Evolutionary conservation across 2,113 vertebrate genomes (phyloP).

Genomic region (Dipodomys spectabilis): DNA sequence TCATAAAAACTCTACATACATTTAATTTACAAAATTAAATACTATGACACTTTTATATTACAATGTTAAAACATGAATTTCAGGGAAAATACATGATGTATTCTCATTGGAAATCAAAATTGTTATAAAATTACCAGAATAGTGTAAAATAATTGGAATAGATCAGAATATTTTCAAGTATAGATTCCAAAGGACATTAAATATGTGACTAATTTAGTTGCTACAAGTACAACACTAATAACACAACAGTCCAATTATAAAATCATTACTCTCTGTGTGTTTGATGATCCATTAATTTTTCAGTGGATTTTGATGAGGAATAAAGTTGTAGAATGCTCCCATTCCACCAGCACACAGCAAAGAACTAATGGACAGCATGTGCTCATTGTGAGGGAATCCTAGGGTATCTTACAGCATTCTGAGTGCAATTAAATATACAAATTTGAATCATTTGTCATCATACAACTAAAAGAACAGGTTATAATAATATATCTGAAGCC

Average conservation of each 20-base stretch:
- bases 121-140: slow-evolving; percentile 1
- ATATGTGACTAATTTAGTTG: slow-evolving; percentile 38
- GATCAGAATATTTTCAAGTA: slow-evolving; percentile 58
- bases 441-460: background rate
- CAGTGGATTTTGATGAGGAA: slow-evolving; percentile 13
- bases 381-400: background rate
- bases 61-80: slow-evolving; percentile 57
- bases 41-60: background rate
- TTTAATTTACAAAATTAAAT: slow-evolving; percentile 59
- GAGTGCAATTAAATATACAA: slow-evolving; percentile 21
- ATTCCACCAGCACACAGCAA: background rate
- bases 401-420: background rate
- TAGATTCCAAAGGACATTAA: slow-evolving; percentile 49
- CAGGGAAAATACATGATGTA: slow-evolving; percentile 49
- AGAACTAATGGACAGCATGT: background rate
- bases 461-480: background rate
- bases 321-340: slow-evolving; percentile 8
- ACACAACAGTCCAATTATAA: slow-evolving; percentile 23
- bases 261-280: slow-evolving; percentile 30
- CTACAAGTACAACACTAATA: slow-evolving; percentile 32
- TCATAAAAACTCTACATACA: slow-evolving; percentile 37
- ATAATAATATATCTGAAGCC: too few relatives aligned
- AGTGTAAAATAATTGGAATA: background rate
- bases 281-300: slow-evolving; percentile 49
- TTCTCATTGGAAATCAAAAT: slow-evolving; percentile 12